Conservation (phyloP, 1,140 invertebrate genomes). For the Ectropis grisescens region DNA sequence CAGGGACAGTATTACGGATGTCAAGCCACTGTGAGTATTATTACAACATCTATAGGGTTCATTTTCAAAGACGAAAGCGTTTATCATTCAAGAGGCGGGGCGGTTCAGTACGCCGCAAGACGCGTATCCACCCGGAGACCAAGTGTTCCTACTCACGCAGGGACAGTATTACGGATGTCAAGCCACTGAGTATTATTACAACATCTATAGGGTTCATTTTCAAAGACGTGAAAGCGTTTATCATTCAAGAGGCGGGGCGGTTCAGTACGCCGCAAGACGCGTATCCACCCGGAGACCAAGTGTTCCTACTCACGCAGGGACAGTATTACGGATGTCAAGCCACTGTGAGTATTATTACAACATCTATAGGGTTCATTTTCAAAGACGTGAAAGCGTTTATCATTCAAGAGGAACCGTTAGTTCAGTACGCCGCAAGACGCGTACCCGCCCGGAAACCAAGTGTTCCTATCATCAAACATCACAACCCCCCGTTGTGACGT, state of each 20-base stretch:
- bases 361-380: slow-evolving; percentile 53
- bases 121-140: slow-evolving; percentile 76
- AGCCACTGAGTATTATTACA: slow-evolving; percentile 76
- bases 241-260: slow-evolving; percentile 46
- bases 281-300: slow-evolving; percentile 75
- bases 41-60: too few relatives aligned
- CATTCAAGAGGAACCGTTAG: slow-evolving; percentile 37
- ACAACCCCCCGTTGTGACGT: too few relatives aligned
- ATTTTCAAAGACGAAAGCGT: slow-evolving; percentile 72
- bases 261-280: slow-evolving; percentile 77
- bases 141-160: slow-evolving; percentile 83
- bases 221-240: slow-evolving; percentile 64
- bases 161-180: slow-evolving; percentile 83
- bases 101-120: slow-evolving; percentile 74
- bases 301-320: slow-evolving; percentile 82
- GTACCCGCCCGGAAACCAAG: slow-evolving; percentile 75
- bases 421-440: slow-evolving; percentile 77
- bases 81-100: slow-evolving; percentile 51
- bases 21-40: slow-evolving; percentile 79
- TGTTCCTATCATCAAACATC: too few relatives aligned
- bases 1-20: slow-evolving; percentile 83
- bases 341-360: slow-evolving; percentile 70
- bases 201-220: slow-evolving; percentile 53
- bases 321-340: slow-evolving; percentile 86
- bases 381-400: slow-evolving; percentile 68